These are phyloP conservation scores for Nebria salina DNA, from an alignment of 2,888 invertebrate species.

Conservation along the genomic window DNA sequence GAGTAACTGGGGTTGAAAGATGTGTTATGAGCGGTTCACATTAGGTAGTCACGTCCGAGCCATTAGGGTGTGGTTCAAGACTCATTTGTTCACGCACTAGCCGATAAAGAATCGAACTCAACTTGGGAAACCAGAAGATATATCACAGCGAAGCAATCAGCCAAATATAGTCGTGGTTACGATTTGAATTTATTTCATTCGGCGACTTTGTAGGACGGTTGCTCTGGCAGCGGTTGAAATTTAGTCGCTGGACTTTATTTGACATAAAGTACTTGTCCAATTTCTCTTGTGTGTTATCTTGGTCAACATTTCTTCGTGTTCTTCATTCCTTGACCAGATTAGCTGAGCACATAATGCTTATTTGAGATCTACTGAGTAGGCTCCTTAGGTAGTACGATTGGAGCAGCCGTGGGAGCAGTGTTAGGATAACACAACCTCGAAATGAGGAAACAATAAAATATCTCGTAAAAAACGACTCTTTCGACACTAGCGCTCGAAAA, in stretches of 20 bases:
- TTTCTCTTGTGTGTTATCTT: conserved; percentile 49
- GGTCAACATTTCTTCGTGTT: conserved; percentile 50
- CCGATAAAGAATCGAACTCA: conserved; percentile 54
- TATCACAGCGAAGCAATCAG: conserved; percentile 52
- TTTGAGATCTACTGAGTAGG: conserved; percentile 35
- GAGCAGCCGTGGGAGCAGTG: neutral
- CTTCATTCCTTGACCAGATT: conserved; percentile 33
- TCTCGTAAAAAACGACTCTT: conserved; percentile 16
- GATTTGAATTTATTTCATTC: neutral
- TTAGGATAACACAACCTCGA: conserved; percentile 12
- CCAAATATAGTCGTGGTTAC: conserved; percentile 8
- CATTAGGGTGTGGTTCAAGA: conserved; percentile 56
- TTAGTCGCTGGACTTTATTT: conserved; percentile 54
- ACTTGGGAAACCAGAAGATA: conserved; percentile 54
- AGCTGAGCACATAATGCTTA: conserved; percentile 28
- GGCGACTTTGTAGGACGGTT: conserved; percentile 48
- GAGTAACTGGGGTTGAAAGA: conserved; percentile 15
- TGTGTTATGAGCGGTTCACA: conserved; percentile 49
- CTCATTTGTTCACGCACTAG: conserved; percentile 56
- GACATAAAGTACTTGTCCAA: conserved; percentile 55
- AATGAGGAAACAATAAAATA: conserved; percentile 38
- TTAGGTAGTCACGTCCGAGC: conserved; percentile 56
- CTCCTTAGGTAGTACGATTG: conserved; percentile 39
- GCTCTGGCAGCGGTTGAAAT: conserved; percentile 51
- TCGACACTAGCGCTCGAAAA: neutral